phyloP scores from a whole-genome alignment of 2,888 invertebrate species.

The Cheilosia scutellata region DNA sequence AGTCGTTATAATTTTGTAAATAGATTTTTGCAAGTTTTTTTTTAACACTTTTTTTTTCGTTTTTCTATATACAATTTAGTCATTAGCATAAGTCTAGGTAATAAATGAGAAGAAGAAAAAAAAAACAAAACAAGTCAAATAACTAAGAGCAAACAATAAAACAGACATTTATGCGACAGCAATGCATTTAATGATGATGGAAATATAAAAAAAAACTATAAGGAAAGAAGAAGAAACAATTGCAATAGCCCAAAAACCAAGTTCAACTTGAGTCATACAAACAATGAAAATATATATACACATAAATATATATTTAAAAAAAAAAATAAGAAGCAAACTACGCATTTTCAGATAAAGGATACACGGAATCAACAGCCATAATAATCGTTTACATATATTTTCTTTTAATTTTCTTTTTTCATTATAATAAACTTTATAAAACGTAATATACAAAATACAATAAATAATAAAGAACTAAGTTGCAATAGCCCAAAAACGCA shows the following conservation, averaged over 20 bases:
- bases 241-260: conserved; percentile 51
- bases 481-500: conserved; percentile 73
- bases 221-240: conserved; percentile 24
- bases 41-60: conserved; percentile 2
- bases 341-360: conserved; percentile 76
- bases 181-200: conserved; percentile 40
- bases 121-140: conserved; percentile 44
- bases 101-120: conserved; percentile 21
- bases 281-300: conserved; percentile 30
- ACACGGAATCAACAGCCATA: conserved; percentile 62
- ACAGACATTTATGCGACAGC: conserved; percentile 16
- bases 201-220: neutral
- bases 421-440: neutral
- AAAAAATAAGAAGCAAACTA: conserved; percentile 33
- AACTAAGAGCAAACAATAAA: conserved; percentile 22
- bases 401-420: conserved; percentile 2
- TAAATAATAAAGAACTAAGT: conserved; percentile 46
- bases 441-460: conserved; percentile 23
- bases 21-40: conserved; percentile 3
- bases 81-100: conserved; percentile 61
- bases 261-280: conserved; percentile 35
- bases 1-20: conserved; percentile 32
- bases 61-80: conserved; percentile 27
- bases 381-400: conserved; percentile 14
- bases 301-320: conserved; percentile 12